Evolutionary conservation across 2,113 vertebrate genomes (phyloP).

Genomic region (Cochlearius cochlearius): DNA sequence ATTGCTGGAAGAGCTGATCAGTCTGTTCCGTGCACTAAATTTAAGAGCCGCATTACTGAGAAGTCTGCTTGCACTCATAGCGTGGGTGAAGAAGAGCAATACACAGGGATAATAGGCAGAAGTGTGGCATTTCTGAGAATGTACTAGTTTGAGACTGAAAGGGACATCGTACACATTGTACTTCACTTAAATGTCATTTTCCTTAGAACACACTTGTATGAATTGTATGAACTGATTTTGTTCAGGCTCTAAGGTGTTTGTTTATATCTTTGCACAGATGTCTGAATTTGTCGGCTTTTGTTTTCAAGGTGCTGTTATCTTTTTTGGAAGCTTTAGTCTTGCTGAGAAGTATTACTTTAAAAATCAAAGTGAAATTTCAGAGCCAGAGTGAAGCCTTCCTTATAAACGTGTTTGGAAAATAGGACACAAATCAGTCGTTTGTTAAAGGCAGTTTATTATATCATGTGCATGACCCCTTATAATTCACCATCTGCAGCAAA

Average conservation of each 20-base stretch:
- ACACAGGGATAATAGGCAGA: neutral
- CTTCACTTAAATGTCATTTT: neutral
- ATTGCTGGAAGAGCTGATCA: neutral
- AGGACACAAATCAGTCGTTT: neutral
- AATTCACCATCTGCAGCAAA: constrained; percentile 28
- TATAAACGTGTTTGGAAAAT: neutral
- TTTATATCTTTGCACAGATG: neutral
- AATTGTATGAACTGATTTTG: neutral
- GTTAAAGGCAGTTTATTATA: neutral
- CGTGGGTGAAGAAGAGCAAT: neutral
- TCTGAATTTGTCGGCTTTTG: neutral
- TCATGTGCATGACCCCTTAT: neutral
- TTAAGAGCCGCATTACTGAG: neutral
- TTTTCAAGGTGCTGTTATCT: neutral
- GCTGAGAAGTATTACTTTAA: neutral
- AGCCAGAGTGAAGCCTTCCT: neutral
- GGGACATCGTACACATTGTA: neutral
- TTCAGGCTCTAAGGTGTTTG: neutral
- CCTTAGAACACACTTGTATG: neutral
- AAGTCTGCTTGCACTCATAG: neutral
- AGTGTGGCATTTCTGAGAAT: neutral
- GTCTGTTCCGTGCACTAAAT: neutral
- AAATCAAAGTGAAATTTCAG: neutral
- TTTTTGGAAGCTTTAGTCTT: neutral
- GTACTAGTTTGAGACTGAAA: neutral